A percentile compares a stretch with the other conserved stretches of the same genome.
These are phyloP conservation scores for Serrognathus titanus DNA, from an alignment of 2,888 invertebrate species.

Conservation along the genomic window DNA sequence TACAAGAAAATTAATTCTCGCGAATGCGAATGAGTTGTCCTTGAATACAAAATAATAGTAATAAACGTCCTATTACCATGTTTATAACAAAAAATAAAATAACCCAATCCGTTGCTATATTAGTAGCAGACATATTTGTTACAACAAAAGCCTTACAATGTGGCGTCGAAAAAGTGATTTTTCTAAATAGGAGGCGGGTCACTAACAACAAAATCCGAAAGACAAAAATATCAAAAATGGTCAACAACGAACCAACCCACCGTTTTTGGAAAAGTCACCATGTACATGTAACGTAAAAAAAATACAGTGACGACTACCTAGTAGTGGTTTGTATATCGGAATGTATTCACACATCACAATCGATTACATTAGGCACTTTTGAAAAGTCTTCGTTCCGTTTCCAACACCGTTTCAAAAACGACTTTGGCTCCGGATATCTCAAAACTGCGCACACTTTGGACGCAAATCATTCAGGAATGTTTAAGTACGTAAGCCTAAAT, in stretches of 20 bases:
- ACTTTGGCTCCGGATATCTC: conserved; percentile 11
- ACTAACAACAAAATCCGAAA: conserved; percentile 3
- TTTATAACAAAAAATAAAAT: conserved; percentile 22
- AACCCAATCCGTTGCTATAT: conserved; percentile 37
- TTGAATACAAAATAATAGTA: conserved; percentile 11
- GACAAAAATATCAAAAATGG: conserved; percentile 3
- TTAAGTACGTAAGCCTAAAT: background rate
- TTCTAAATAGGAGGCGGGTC: conserved; percentile 10
- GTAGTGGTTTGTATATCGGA: conserved; percentile 7
- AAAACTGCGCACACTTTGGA: conserved; percentile 6
- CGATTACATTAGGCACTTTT: conserved; percentile 15
- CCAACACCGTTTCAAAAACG: conserved; percentile 16
- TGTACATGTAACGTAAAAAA: conserved; percentile 8
- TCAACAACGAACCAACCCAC: conserved; percentile 7
- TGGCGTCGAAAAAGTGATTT: conserved; percentile 14
- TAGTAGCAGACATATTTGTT: conserved; percentile 43
- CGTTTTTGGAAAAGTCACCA: conserved; percentile 13
- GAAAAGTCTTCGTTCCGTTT: conserved; percentile 9
- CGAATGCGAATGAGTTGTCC: background rate
- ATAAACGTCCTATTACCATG: conserved; percentile 13
- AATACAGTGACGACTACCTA: conserved; percentile 10
- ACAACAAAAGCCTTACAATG: conserved; percentile 40
- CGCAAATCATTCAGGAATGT: background rate
- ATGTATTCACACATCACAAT: conserved; percentile 19
- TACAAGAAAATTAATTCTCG: no score